Percentiles rank a stretch among this genome's conserved stretches.
Conservation (phyloP, 92 coral and sea anemone genomes). For the Chrysogorgia sp. region DNA sequence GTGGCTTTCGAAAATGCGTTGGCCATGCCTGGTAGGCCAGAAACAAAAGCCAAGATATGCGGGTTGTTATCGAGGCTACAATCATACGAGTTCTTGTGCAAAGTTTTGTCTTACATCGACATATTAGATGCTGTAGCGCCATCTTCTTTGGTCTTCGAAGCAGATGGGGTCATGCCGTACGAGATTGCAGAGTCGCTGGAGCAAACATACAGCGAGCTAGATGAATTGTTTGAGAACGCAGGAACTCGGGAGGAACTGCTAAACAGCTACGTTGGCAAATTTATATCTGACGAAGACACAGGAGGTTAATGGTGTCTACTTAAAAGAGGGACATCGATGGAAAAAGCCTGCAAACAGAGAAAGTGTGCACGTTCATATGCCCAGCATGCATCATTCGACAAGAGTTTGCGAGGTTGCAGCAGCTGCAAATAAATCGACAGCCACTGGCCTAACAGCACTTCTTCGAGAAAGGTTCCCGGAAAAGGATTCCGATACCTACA, state of each 20-base stretch:
- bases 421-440: not conserved
- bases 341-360: not conserved
- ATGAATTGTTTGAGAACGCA: not conserved
- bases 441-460: not conserved
- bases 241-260: not conserved
- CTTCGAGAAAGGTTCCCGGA: not conserved
- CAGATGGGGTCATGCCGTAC: not conserved
- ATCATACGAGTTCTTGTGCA: not conserved
- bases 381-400: not conserved
- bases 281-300: slow-evolving; percentile 4
- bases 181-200: not conserved
- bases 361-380: not conserved
- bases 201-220: not conserved
- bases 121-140: not conserved
- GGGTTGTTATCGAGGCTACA: not conserved
- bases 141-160: not conserved
- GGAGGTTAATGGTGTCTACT: not conserved
- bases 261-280: not conserved
- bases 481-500: not conserved
- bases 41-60: not conserved
- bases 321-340: not conserved
- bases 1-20: not conserved
- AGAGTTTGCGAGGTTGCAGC: not conserved
- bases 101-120: not conserved
- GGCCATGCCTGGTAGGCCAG: not conserved